Evolutionary conservation across 1,140 invertebrate species (phyloP).

Genomic region (Melipona quadrifasciata): DNA sequence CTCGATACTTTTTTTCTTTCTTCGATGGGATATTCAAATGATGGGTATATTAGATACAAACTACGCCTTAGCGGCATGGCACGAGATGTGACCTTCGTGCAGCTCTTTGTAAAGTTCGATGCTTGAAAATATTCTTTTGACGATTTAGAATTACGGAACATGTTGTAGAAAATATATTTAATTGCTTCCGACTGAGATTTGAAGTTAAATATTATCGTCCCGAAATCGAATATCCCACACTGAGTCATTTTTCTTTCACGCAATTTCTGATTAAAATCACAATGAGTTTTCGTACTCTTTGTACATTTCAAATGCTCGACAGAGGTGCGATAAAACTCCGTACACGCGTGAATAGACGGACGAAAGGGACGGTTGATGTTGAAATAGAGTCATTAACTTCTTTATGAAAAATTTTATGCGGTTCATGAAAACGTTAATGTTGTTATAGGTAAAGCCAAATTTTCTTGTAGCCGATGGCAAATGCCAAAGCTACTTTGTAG

Average conservation of each 20-base stretch:
- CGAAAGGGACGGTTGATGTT: not conserved
- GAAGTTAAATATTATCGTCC: not conserved
- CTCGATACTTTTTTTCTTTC: not conserved
- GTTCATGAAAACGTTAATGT: not conserved
- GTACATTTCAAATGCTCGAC: not conserved
- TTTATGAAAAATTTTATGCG: not conserved
- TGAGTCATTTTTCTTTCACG: not conserved
- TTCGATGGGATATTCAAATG: not conserved
- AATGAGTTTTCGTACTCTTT: not conserved
- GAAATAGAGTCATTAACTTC: not conserved
- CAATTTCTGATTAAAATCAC: not conserved
- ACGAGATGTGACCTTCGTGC: not conserved
- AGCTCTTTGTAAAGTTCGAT: too few relatives aligned
- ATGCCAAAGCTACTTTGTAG: not conserved
- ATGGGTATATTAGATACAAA: not conserved
- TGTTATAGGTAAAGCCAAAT: not conserved
- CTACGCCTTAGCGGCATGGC: not conserved
- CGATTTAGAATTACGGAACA: not conserved
- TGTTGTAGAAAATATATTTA: not conserved
- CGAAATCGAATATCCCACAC: not conserved
- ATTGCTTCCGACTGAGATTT: not conserved
- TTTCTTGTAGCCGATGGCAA: not conserved
- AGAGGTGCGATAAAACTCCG: not conserved
- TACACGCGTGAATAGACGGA: not conserved
- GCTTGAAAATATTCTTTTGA: not conserved